Evolutionary conservation across 2,797 vertebrate species (phyloP).

Genomic region (Channallabes apus): DNA sequence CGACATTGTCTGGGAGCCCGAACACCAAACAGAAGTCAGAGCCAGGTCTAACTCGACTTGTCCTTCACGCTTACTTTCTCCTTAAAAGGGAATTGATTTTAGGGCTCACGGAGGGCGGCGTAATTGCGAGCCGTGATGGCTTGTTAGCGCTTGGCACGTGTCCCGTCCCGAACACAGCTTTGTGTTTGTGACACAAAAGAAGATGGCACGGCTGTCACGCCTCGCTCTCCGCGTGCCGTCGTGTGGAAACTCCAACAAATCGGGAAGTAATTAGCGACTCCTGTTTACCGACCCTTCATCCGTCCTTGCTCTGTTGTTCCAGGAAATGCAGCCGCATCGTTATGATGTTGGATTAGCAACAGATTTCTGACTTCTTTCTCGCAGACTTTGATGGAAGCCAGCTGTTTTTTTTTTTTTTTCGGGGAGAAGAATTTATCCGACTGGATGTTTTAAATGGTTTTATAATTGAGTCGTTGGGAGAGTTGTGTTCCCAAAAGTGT

Average conservation of each 20-base stretch:
- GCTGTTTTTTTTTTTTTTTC: no score
- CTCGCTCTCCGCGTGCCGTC: constrained; percentile 11
- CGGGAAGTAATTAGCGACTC: constrained; percentile 37
- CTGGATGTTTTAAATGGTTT: neutral
- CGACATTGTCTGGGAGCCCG: neutral
- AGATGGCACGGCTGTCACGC: constrained; percentile 6
- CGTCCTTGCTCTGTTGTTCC: constrained; percentile 20
- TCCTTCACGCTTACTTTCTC: neutral
- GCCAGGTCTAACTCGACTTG: neutral
- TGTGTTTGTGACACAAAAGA: constrained; percentile 20
- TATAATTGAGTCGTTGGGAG: constrained; percentile 10
- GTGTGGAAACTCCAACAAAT: constrained; percentile 28
- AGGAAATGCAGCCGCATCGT: neutral
- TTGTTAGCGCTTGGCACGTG: constrained; percentile 11
- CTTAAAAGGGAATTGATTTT: neutral
- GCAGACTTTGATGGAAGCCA: neutral
- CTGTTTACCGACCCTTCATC: constrained; percentile 22
- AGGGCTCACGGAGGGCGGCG: neutral
- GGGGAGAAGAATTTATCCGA: neutral
- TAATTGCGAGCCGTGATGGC: constrained; percentile 33
- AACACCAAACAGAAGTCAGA: neutral
- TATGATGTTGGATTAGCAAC: constrained; percentile 1
- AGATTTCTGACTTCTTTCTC: neutral
- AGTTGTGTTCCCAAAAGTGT: constrained; percentile 22
- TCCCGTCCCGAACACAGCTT: neutral